phyloP scores from a whole-genome alignment of 2,113 vertebrate genomes.

The Oryzias javanicus region DNA sequence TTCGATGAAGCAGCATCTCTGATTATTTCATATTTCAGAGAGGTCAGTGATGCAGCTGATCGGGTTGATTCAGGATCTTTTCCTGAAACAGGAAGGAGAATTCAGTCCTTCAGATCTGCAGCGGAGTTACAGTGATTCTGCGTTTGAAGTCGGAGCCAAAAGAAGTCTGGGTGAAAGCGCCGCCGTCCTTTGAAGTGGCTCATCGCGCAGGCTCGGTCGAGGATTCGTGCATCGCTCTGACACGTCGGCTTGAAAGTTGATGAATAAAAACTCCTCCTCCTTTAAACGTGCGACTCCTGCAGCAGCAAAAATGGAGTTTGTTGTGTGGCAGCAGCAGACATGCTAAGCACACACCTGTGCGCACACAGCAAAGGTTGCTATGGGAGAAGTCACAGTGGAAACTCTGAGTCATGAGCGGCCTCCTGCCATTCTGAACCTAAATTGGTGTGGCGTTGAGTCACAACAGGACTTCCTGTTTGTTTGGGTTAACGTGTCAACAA shows the following conservation, averaged over 20 bases:
- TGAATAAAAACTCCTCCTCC: conserved; percentile 37
- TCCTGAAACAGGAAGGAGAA: conserved; percentile 26
- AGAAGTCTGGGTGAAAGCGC: conserved; percentile 35
- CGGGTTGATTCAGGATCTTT: conserved; percentile 34
- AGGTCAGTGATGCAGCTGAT: conserved; percentile 8
- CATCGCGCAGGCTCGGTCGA: conserved; percentile 39
- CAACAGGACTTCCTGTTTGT: conserved; percentile 69
- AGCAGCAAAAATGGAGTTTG: conserved; percentile 21
- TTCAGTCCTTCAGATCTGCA: conserved; percentile 50
- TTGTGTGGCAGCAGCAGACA: conserved; percentile 36
- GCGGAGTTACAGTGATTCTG: conserved; percentile 33
- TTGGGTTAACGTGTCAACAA: conserved; percentile 24
- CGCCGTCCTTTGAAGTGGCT: conserved; percentile 55
- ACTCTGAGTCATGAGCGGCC: conserved; percentile 73
- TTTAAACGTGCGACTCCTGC: conserved; percentile 14
- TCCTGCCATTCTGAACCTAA: conserved; percentile 72
- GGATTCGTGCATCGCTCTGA: conserved; percentile 46
- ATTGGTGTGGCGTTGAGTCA: conserved; percentile 75
- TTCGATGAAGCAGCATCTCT: background rate
- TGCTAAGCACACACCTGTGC: conserved; percentile 28
- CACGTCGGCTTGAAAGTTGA: conserved; percentile 49
- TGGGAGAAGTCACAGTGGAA: conserved; percentile 73
- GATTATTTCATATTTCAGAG: no score
- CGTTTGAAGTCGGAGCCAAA: conserved; percentile 56
- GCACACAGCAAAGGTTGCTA: conserved; percentile 36